Conservation (phyloP, 2,888 invertebrate species). For the Pristionchus mayeri region DNA sequence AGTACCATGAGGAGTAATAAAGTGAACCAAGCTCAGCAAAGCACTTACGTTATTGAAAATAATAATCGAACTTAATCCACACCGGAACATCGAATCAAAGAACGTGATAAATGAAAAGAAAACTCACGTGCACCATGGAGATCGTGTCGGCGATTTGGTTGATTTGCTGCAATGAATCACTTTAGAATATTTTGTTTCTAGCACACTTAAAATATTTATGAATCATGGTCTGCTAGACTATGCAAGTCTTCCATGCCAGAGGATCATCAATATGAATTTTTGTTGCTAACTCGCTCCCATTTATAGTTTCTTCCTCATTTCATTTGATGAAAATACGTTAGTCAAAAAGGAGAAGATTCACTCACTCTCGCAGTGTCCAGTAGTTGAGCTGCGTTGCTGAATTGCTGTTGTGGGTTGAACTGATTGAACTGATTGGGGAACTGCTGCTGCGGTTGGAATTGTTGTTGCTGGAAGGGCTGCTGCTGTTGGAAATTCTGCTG, state of each 20-base stretch:
- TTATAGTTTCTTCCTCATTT: no score
- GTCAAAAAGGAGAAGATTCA: neutral
- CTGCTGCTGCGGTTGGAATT: slow-evolving; percentile 2
- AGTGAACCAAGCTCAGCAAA: no score
- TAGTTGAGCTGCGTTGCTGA: neutral
- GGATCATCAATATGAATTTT: neutral
- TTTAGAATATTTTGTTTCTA: neutral
- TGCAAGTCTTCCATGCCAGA: neutral
- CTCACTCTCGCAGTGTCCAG: neutral
- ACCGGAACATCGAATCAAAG: neutral
- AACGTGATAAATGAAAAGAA: no score
- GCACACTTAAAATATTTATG: neutral
- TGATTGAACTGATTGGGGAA: slow-evolving; percentile 23
- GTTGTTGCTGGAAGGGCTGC: slow-evolving; percentile 26
- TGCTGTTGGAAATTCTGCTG: neutral
- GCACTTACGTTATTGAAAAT: neutral
- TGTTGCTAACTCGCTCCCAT: neutral
- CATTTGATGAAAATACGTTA: neutral
- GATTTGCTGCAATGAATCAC: slow-evolving; percentile 4
- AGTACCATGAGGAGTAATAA: no score
- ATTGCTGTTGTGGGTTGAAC: slow-evolving; percentile 11
- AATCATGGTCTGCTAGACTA: neutral
- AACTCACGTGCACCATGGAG: neutral
- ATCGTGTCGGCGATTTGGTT: slow-evolving; percentile 15
- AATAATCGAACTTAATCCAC: neutral